Evolutionary conservation across 2,113 vertebrate genomes (phyloP).

Genomic region (Nematolebias whitei): DNA sequence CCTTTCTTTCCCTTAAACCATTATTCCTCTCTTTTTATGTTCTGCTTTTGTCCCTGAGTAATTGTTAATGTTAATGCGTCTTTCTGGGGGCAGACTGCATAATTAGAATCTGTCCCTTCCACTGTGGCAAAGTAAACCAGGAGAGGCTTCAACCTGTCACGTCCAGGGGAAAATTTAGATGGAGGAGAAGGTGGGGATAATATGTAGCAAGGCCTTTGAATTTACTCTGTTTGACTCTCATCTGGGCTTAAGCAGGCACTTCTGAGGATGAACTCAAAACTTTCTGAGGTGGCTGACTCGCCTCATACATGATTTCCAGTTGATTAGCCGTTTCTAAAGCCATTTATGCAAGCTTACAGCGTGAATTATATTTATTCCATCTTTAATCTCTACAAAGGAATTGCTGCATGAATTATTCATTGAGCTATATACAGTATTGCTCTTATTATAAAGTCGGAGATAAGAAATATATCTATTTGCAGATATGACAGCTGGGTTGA

Average conservation of each 20-base stretch:
- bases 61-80: constrained; percentile 66
- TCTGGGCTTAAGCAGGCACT: constrained; percentile 48
- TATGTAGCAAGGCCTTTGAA: constrained; percentile 57
- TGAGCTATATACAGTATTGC: constrained; percentile 41
- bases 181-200: constrained; percentile 39
- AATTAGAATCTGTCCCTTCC: constrained; percentile 70
- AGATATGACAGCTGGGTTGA: constrained; percentile 29
- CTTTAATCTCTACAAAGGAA: constrained; percentile 68
- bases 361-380: constrained; percentile 55
- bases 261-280: constrained; percentile 53
- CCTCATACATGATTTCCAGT: constrained; percentile 32
- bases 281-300: constrained; percentile 25
- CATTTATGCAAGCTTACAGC: constrained; percentile 59
- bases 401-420: constrained; percentile 69
- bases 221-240: constrained; percentile 46
- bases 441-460: constrained; percentile 52
- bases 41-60: constrained; percentile 53
- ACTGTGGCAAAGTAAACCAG: constrained; percentile 45
- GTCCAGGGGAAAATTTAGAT: constrained; percentile 51
- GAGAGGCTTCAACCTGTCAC: constrained; percentile 47
- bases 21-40: constrained; percentile 49
- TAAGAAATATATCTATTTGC: constrained; percentile 37
- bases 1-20: background rate
- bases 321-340: constrained; percentile 67
- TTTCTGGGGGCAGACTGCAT: constrained; percentile 49